Evolutionary conservation across 2,797 vertebrate genomes (phyloP), one percentile per base, ranked within the genome.

Genomic region (Brotula barbata): DNA sequence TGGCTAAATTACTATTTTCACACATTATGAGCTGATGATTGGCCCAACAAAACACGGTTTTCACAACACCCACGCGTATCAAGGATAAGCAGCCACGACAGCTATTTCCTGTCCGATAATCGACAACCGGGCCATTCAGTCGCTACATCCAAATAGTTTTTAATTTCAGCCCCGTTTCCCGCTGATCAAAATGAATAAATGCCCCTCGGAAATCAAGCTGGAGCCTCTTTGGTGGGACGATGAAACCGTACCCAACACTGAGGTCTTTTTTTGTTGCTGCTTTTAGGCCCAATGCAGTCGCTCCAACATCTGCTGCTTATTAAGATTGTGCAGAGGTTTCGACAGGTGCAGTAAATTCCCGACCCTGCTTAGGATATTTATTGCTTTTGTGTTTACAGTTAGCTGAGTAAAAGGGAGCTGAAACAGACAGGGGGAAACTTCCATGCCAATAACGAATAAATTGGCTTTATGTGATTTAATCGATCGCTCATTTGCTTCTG

Each of bases 311-410:
- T 93, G 92, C 52, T 85, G 70, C 80, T 85, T 83, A 86, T 92
- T 92, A 93, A 61, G 64, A 45, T 40, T 48, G 65, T 71, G 80
- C 49, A 67, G 78, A 58, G 77, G 84, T 82, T 80, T 88, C 81
- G 89, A 88, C 91, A 92, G 91, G 91, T 92, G 90, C 89, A 86
- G 88, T 91, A 91, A 90, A 92, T 91, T 90, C 87, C 85, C 64
- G 54, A 81, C 75, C 76, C 71, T 73, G 81, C 76, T 87, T 72
- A 21, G 75, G 78, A 85, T 88, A 90, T 92, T 90, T 91, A 92
- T 89, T 88, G 81, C 88, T 81, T 84, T 83, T 61, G 68, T 83
- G 78, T 89, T 89, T 89, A 83, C 84, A 89, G 84, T 88, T 64
- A 12, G 72, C 68, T 61, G 47, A 77, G 64, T 23, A 65, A 63